A percentile compares a stretch with the other conserved stretches of the same genome.
phyloP scores from a whole-genome alignment of 2,888 invertebrate species.

The Hybos culiciformis region DNA sequence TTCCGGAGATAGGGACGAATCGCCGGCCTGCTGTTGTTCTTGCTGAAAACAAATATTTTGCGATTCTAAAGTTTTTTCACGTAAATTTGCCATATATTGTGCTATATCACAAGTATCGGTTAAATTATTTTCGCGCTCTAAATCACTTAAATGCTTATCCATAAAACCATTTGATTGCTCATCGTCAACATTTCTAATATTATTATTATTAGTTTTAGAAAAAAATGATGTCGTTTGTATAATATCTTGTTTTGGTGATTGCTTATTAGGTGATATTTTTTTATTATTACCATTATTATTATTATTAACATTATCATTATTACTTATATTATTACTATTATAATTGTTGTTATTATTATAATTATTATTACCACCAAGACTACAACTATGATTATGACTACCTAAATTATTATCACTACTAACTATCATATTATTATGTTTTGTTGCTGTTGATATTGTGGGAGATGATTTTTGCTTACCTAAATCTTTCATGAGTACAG shows the following conservation, averaged over 20 bases:
- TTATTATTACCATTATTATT: conserved; percentile 6
- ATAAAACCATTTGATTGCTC: conserved; percentile 30
- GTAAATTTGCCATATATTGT: conserved; percentile 35
- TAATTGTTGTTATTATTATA: conserved; percentile 9
- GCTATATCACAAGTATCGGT: conserved; percentile 34
- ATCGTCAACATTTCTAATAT: conserved; percentile 23
- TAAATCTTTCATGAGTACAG: conserved; percentile 74
- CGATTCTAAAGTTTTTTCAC: conserved; percentile 32
- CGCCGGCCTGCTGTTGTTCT: conserved; percentile 24
- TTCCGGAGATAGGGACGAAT: conserved; percentile 33
- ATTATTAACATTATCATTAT: conserved; percentile 10
- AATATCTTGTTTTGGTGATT: conserved; percentile 34
- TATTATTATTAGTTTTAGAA: conserved; percentile 10
- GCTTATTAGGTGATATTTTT: conserved; percentile 23
- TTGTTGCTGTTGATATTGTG: conserved; percentile 20
- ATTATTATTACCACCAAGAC: conserved; percentile 4
- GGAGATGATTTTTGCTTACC: conserved; percentile 48
- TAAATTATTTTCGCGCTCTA: conserved; percentile 31
- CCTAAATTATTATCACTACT: conserved; percentile 18
- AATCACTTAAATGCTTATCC: conserved; percentile 35
- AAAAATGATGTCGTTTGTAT: conserved; percentile 34
- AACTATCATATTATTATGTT: neutral
- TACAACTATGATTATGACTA: conserved; percentile 5
- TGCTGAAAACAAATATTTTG: conserved; percentile 19
- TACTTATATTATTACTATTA: conserved; percentile 7